A percentile compares a stretch with the other conserved stretches of the same genome.
Evolutionary conservation across 2,797 vertebrate species (phyloP).

Genomic region (Brachyalestes nurse): DNA sequence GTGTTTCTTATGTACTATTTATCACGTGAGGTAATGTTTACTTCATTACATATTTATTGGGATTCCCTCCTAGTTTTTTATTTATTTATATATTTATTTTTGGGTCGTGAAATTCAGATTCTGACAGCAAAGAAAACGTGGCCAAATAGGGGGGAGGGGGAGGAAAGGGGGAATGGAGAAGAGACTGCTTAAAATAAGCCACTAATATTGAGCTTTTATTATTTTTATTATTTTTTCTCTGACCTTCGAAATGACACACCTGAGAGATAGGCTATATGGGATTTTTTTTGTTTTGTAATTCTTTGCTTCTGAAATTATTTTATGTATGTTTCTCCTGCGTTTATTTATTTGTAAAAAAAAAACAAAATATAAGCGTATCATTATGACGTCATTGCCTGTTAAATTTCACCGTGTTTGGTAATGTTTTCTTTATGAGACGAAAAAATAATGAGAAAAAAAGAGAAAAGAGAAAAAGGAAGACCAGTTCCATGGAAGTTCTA

Average conservation of each 20-base stretch:
- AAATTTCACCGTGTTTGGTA: conserved; percentile 86
- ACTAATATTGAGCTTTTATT: conserved; percentile 42
- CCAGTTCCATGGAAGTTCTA: conserved; percentile 81
- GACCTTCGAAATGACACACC: conserved; percentile 77
- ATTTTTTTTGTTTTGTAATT: conserved; percentile 65
- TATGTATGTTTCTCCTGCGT: conserved; percentile 81
- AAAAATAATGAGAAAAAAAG: conserved; percentile 40
- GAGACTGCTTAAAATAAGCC: conserved; percentile 70
- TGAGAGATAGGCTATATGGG: conserved; percentile 73
- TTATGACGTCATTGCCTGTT: conserved; percentile 88
- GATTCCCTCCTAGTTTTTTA: conserved; percentile 81
- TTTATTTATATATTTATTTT: conserved; percentile 35
- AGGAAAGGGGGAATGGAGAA: conserved; percentile 16
- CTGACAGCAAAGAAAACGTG: conserved; percentile 74
- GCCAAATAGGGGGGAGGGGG: conserved; percentile 42
- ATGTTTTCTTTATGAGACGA: conserved; percentile 77
- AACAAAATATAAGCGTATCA: conserved; percentile 77
- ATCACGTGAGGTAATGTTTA: conserved; percentile 95
- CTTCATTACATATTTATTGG: conserved; percentile 98
- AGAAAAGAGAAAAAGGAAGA: conserved; percentile 77
- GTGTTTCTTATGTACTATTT: conserved; percentile 86
- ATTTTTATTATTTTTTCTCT: conserved; percentile 60
- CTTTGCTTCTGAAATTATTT: conserved; percentile 74
- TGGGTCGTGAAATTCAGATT: conserved; percentile 82
- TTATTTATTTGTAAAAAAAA: conserved; percentile 76